Evolutionary conservation across 2,113 vertebrate species (phyloP).

Genomic region (Holacanthus passer): DNA sequence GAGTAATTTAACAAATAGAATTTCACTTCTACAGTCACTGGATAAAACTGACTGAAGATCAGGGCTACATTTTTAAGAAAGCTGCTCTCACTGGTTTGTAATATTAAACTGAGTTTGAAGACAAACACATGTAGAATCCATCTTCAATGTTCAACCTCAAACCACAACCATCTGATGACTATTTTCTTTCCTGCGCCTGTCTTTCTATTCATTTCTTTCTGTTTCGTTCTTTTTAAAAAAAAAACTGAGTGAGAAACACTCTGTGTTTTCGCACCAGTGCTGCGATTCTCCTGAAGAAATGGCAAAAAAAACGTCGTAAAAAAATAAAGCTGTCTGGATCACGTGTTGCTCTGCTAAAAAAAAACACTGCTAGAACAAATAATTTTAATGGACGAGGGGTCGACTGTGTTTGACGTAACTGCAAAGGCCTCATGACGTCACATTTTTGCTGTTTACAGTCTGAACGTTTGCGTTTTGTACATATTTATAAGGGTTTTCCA

Average conservation of each 20-base stretch:
- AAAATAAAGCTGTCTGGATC: background rate
- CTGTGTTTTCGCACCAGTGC: conserved; percentile 10
- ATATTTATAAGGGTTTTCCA: conserved; percentile 51
- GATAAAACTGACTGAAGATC: background rate
- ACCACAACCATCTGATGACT: background rate
- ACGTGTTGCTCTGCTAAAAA: background rate
- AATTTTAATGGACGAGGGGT: conserved; percentile 52
- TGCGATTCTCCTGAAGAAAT: background rate
- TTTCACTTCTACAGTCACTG: background rate
- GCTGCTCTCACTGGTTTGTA: background rate
- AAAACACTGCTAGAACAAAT: background rate
- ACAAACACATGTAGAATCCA: background rate
- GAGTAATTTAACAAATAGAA: background rate
- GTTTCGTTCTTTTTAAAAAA: background rate
- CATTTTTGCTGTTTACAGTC: conserved; percentile 27
- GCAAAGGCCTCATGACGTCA: background rate
- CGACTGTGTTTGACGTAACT: conserved; percentile 18
- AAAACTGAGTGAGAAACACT: too few species aligned
- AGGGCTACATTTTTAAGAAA: conserved; percentile 25
- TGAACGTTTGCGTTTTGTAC: conserved; percentile 39
- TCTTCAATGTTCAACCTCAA: background rate
- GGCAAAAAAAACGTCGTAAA: background rate
- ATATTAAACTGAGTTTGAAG: background rate
- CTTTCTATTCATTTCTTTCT: background rate
- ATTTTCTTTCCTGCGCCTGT: background rate